Evolutionary conservation across 2,113 vertebrate genomes (phyloP).

Genomic region (Sinocyclocheilus anshuiensis): DNA sequence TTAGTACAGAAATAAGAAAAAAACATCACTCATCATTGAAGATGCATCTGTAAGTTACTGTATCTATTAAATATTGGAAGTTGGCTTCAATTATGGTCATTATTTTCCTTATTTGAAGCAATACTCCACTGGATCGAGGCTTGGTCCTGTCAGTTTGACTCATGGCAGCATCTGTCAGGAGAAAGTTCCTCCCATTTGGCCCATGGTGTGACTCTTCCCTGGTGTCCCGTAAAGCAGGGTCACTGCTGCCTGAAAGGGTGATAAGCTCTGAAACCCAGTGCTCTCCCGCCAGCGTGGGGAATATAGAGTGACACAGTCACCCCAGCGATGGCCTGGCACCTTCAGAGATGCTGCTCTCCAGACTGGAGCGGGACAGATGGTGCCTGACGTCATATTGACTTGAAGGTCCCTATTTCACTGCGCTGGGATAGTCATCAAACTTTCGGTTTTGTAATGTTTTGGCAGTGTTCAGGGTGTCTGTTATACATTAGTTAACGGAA

Average conservation of each 20-base stretch:
- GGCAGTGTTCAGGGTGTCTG: background rate
- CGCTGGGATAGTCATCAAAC: conserved; percentile 23
- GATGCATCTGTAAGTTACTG: background rate
- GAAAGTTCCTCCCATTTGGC: conserved; percentile 16
- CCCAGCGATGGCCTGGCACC: conserved; percentile 55
- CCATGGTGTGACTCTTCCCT: conserved; percentile 22
- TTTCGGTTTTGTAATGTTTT: conserved; percentile 29
- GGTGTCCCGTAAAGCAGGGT: conserved; percentile 38
- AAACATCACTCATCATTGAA: background rate
- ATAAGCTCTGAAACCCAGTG: conserved; percentile 21
- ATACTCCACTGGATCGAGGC: background rate
- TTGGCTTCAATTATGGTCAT: background rate
- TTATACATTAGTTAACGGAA: conserved; percentile 10
- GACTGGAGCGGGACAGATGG: conserved; percentile 67
- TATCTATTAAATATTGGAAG: too few species aligned
- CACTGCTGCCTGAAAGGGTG: background rate
- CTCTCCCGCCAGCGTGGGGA: background rate
- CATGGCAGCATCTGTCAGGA: conserved; percentile 23
- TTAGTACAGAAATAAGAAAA: background rate
- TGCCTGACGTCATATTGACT: conserved; percentile 63
- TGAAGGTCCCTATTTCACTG: conserved; percentile 33
- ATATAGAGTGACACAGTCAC: conserved; percentile 42
- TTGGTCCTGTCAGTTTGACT: background rate
- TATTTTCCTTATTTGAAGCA: background rate
- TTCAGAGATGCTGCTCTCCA: conserved; percentile 38